phyloP scores from a whole-genome alignment of 1,140 invertebrate species.

The Pseudomyrmex gracilis region DNA sequence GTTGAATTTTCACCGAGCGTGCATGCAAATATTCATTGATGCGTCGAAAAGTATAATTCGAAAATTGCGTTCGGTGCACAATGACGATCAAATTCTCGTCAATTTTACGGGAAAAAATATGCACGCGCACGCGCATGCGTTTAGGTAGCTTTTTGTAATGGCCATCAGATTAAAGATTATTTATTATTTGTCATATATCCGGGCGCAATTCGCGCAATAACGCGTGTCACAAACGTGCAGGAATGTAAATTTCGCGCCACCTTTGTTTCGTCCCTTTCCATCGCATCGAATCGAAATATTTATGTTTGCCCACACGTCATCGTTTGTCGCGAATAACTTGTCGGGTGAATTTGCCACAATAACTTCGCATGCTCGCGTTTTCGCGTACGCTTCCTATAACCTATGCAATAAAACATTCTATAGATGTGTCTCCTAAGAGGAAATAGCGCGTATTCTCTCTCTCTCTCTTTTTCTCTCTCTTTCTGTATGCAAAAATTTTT shows the following conservation, averaged over 20 bases:
- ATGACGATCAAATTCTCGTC: slow-evolving; percentile 29
- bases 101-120: slow-evolving; percentile 36
- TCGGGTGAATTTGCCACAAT: slow-evolving; percentile 55
- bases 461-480: no score
- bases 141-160: slow-evolving; percentile 42
- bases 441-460: neutral
- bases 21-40: neutral
- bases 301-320: slow-evolving; percentile 51
- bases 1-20: neutral
- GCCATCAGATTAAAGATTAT: slow-evolving; percentile 57
- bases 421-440: neutral
- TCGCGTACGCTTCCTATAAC: slow-evolving; percentile 31
- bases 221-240: slow-evolving; percentile 32
- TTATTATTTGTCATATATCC: slow-evolving; percentile 60
- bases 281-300: slow-evolving; percentile 52
- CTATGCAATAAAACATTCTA: slow-evolving; percentile 16
- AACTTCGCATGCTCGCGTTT: slow-evolving; percentile 20
- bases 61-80: slow-evolving; percentile 13
- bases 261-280: slow-evolving; percentile 51
- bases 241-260: slow-evolving; percentile 52
- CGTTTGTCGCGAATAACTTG: slow-evolving; percentile 55
- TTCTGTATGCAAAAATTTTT: neutral
- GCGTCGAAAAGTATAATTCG: slow-evolving; percentile 42
- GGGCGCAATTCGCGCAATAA: slow-evolving; percentile 53
- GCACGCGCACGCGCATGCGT: neutral